phyloP scores from a whole-genome alignment of 1,140 invertebrate species.

The Pararge aegeria region DNA sequence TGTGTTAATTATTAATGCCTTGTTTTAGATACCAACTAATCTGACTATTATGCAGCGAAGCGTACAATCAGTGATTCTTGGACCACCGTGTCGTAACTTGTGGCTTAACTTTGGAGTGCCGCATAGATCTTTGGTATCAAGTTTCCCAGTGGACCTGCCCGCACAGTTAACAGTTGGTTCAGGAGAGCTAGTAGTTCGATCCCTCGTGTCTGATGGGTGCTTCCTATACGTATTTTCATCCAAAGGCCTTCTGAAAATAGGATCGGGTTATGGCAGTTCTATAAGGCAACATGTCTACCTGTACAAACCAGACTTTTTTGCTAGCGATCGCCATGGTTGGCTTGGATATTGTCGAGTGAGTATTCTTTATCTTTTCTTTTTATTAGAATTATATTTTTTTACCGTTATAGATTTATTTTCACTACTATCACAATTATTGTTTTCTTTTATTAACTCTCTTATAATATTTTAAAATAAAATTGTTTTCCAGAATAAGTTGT shows the following conservation, averaged over 20 bases:
- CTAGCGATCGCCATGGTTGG: slow-evolving; percentile 88
- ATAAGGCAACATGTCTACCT: slow-evolving; percentile 92
- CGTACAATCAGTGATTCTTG: slow-evolving; percentile 92
- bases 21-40: slow-evolving; percentile 89
- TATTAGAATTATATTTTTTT: too few species aligned
- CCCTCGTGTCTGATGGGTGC: slow-evolving; percentile 92
- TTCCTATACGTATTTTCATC: slow-evolving; percentile 92
- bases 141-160: slow-evolving; percentile 82
- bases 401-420: too few species aligned
- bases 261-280: slow-evolving; percentile 94
- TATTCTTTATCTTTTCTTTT: slow-evolving; percentile 34
- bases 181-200: slow-evolving; percentile 73
- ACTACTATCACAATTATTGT: too few species aligned
- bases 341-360: slow-evolving; percentile 91
- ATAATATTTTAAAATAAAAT: too few species aligned
- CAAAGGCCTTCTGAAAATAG: slow-evolving; percentile 92
- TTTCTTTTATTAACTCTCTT: too few species aligned
- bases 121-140: slow-evolving; percentile 86
- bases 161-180: slow-evolving; percentile 58
- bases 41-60: slow-evolving; percentile 93
- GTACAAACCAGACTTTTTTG: slow-evolving; percentile 90
- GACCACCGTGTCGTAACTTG: slow-evolving; percentile 90
- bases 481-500: slow-evolving; percentile 78
- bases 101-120: slow-evolving; percentile 94
- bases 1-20: slow-evolving; percentile 14